Base-by-base conservation (phyloP, 1,140 invertebrate species). In the Limonius californicus region DNA sequence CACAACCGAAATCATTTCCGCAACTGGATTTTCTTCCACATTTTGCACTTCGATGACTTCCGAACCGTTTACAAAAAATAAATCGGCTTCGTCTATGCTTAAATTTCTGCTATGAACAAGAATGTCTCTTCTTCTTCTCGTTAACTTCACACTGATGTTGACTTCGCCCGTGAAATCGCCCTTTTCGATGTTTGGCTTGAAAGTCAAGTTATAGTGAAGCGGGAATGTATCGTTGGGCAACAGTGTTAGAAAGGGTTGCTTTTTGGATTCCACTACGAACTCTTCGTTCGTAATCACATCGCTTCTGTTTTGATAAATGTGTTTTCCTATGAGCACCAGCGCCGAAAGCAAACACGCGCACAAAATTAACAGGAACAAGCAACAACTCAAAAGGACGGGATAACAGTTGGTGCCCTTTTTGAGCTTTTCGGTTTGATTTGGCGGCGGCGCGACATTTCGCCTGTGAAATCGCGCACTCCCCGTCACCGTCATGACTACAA, bases 101-200 rank as follows among this genome's bases (percentile, higher is more conserved):
- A 89, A 76, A 66, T 81, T 80, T 58, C 89, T 87, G 35, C 84
- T 79, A 74, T 95, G 90, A 3, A 94, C 78, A 3, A 84, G 77
- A 27, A 95, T 80, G 66, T 82, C 82, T 19, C 81, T 79, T n/a
- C 83, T 21, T 12, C 1, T 19, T 2, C 20, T 54, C 20, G 15
- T 14, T 27, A 59, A 84, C 3, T 43, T 76, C 39, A 95, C 72
- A 12, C 81, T 76, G n/a, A 94, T 92, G 54, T 80, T 83, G 0
- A 93, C 89, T 23, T 77, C 79, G 0, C 93, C 92, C 57, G 77
- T 72, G 72, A 91, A 94, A 11, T 79, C 84, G 8, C 87, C 89
- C 8, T 78, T 78, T 18, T 81, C 75, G 27, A 95, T 74, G 74
- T 93, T 82, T 0, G 93, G 92, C 63, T 86, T 78, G 23, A 95